A percentile compares a stretch with the other conserved stretches of the same genome.
Evolutionary conservation across 2,113 vertebrate species (phyloP).

Genomic region (Heterotis niloticus): DNA sequence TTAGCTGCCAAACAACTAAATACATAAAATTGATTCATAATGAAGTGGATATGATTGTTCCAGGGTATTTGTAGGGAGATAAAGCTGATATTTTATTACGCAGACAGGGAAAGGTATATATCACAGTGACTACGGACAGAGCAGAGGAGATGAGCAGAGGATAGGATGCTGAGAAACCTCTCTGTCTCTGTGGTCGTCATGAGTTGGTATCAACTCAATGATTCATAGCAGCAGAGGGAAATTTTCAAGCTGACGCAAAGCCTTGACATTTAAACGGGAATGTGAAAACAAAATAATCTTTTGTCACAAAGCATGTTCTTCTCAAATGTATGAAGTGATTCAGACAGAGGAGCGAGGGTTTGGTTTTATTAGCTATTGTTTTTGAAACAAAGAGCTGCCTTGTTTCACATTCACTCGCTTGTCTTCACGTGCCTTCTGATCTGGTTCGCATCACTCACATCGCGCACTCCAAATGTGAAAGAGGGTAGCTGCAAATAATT

Average conservation of each 20-base stretch:
- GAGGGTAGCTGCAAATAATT: too few species aligned
- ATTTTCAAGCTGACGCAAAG: background rate
- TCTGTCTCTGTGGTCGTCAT: too few species aligned
- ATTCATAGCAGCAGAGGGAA: background rate
- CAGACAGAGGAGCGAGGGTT: background rate
- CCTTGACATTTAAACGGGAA: constrained; percentile 16
- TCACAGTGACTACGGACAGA: too few species aligned
- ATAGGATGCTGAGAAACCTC: too few species aligned
- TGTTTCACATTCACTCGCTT: background rate
- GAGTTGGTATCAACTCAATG: too few species aligned
- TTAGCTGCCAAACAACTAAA: too few species aligned
- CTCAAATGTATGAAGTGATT: background rate
- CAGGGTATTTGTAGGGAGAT: background rate
- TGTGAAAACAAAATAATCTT: background rate
- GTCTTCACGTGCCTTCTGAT: background rate
- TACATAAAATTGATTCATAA: too few species aligned
- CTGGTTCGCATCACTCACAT: too few species aligned
- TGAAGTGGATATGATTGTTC: too few species aligned
- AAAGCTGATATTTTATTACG: background rate
- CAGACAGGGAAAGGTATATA: too few species aligned
- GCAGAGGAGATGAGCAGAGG: too few species aligned
- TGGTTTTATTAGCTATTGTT: background rate
- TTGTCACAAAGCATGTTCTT: background rate
- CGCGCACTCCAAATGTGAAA: too few species aligned
- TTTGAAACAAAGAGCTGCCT: background rate